phyloP scores from a whole-genome alignment of 2,113 vertebrate genomes.

The Mormoops blainvillei region DNA sequence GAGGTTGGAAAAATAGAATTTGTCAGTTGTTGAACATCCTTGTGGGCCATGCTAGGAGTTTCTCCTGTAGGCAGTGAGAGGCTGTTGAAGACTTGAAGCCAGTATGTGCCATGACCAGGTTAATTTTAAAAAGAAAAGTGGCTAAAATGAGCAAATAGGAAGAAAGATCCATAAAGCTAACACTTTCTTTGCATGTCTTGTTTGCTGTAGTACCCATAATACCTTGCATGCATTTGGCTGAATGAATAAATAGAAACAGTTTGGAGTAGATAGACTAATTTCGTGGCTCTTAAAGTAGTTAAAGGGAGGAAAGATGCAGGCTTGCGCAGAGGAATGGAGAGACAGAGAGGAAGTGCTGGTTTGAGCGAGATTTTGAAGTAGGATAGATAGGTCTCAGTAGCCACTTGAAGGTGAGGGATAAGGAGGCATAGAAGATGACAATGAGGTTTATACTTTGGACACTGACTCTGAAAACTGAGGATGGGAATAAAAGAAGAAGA shows the following conservation, averaged over 20 bases:
- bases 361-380: neutral
- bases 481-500: neutral
- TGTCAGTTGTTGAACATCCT: neutral
- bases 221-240: neutral
- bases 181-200: neutral
- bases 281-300: neutral
- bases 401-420: neutral
- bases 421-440: neutral
- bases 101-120: neutral
- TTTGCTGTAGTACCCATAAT: neutral
- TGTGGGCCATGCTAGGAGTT: neutral
- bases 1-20: neutral
- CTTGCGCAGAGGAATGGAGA: neutral
- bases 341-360: neutral
- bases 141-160: neutral
- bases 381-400: neutral
- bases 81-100: neutral
- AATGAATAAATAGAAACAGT: neutral
- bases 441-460: neutral
- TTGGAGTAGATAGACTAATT: neutral
- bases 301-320: neutral
- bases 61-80: neutral
- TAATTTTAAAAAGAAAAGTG: neutral
- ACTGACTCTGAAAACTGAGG: neutral
- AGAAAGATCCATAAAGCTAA: neutral